A percentile compares a stretch with the other conserved stretches of the same genome.
Conservation (phyloP, 2,797 vertebrate genomes). For the Sebastes kiyomatsui region DNA sequence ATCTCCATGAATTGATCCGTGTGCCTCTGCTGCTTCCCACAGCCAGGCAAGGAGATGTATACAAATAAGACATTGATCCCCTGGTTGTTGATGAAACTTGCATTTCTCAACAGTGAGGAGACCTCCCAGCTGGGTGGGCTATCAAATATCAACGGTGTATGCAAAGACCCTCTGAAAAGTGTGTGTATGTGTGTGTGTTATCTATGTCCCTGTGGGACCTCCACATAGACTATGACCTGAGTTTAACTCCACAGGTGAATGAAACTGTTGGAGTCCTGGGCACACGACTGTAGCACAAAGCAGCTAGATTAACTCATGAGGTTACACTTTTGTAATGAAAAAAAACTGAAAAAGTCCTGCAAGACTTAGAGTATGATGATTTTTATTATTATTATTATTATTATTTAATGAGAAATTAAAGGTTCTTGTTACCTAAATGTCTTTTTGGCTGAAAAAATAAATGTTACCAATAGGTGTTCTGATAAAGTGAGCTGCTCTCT, state of each 20-base stretch:
- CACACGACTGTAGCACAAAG: neutral
- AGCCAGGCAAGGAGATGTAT: neutral
- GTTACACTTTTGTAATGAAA: neutral
- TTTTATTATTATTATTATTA: neutral
- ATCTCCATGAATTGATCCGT: neutral
- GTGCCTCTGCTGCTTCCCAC: neutral
- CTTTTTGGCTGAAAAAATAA: neutral
- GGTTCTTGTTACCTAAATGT: neutral
- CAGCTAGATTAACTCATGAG: no score
- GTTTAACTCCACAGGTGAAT: conserved; percentile 13
- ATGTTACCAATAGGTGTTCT: neutral
- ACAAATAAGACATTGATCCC: neutral
- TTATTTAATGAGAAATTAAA: neutral
- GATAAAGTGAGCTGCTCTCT: neutral
- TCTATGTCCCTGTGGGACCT: conserved; percentile 8
- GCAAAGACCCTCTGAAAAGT: conserved; percentile 2
- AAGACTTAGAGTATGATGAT: neutral
- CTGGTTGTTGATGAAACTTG: conserved; percentile 31
- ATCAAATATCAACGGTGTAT: conserved; percentile 27
- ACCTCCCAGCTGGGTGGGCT: neutral
- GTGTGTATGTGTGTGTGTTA: conserved; percentile 1
- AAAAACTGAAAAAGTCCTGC: neutral
- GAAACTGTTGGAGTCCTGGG: neutral
- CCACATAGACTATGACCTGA: neutral
- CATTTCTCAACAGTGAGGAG: conserved; percentile 19